Evolutionary conservation across 2,797 vertebrate genomes (phyloP), one percentile per base, ranked within the genome.

Genomic region (Nyctibius grandis): DNA sequence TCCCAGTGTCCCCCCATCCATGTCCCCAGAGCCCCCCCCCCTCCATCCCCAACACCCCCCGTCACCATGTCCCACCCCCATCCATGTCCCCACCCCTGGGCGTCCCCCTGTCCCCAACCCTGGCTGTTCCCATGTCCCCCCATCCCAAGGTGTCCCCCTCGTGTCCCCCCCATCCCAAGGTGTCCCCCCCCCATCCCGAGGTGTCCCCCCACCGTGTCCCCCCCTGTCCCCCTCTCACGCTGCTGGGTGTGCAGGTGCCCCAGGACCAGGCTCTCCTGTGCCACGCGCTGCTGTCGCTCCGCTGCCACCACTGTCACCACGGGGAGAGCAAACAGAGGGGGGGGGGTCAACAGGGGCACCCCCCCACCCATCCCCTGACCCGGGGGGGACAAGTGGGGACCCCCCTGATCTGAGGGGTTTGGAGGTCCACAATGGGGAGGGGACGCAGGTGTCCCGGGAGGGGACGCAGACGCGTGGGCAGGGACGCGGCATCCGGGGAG

Each of bases 61-160:
- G n/a, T n/a, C n/a, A n/a, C n/a, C n/a, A n/a, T n/a, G n/a, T n/a
- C n/a, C n/a, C 47, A 21, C 45, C 45, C 44, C 54, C 19, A n/a
- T 29, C 38, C 54, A 0, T 3, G 6, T 15, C n/a, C 20, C 21
- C n/a, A 28, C 15, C 23, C 40, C 1, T 3, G n/a, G n/a, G n/a
- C n/a, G n/a, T 54, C 56, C 33, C 21, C 33, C 54, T 21, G 15
- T 59, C 21, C 56, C n/a, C 56, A 34, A 22, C 20, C 20, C n/a
- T n/a, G n/a, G n/a, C 34, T 38, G 34, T 12, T 13, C 34, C 29
- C 9, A 4, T 22, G 44, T 40, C 38, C 40, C 36, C 21, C 16
- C 17, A 33, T 33, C 53, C 53, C 11, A 31, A 54, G 54, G 33
- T n/a, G 33, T n/a, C 11, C n/a, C 54, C 21, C 54, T 33, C 12